Evolutionary conservation across 2,797 vertebrate genomes (phyloP).

Genomic region (Meda fulgida): DNA sequence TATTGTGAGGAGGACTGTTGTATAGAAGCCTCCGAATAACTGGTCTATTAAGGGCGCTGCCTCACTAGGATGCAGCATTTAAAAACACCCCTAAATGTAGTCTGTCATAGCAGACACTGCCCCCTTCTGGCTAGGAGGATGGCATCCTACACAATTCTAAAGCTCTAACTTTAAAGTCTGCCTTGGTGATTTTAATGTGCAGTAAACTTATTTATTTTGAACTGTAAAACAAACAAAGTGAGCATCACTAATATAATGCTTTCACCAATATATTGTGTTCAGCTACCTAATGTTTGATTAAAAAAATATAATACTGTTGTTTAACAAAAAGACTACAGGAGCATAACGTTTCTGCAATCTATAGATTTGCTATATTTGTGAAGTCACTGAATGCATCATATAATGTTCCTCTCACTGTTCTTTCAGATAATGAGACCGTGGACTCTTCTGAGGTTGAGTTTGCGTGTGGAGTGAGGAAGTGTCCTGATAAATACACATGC

Average conservation of each 20-base stretch:
- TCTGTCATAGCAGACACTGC: not conserved
- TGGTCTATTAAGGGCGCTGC: not conserved
- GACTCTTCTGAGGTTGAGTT: constrained; percentile 93
- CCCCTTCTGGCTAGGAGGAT: not conserved
- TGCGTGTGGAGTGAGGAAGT: constrained; percentile 91
- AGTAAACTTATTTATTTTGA: not conserved
- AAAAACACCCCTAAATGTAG: not conserved
- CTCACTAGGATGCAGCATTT: not conserved
- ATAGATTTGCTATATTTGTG: not conserved
- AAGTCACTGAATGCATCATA: not conserved
- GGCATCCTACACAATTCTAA: not conserved
- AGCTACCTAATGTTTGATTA: not conserved
- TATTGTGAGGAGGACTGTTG: not conserved
- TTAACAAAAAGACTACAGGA: not conserved
- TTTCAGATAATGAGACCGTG: constrained; percentile 79
- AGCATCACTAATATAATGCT: not conserved
- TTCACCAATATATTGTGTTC: not conserved
- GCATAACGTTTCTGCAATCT: not conserved
- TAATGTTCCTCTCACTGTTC: not conserved
- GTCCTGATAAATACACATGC: constrained; percentile 90
- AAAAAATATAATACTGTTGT: not conserved
- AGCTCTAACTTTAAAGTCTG: not conserved
- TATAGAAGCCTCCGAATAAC: not conserved
- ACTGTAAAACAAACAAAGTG: not conserved
- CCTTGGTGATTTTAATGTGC: not conserved